A percentile compares a stretch with the other conserved stretches of the same genome.
phyloP scores from a whole-genome alignment of 2,888 invertebrate species.

The Chromoteleia sp. region DNA sequence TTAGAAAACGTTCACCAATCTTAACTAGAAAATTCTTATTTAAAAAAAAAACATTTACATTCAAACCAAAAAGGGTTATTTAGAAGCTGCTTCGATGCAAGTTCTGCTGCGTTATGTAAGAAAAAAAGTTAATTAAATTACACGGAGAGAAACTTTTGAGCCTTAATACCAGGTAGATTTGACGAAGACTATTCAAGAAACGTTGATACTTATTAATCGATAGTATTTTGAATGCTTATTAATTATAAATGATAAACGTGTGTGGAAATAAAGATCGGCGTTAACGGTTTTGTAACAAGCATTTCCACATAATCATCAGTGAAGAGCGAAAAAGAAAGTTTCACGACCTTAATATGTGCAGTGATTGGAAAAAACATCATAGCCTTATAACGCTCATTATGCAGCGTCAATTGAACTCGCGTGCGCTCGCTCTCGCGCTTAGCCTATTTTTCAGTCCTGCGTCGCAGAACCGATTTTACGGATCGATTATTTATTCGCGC shows the following conservation, averaged over 20 bases:
- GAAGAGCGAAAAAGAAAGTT: slow-evolving; percentile 73
- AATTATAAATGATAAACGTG: slow-evolving; percentile 38
- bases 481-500: not conserved
- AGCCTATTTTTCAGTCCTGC: slow-evolving; percentile 40
- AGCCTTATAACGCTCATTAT: slow-evolving; percentile 52
- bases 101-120: too few relatives aligned
- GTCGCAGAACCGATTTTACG: slow-evolving; percentile 3
- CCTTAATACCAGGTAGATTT: too few relatives aligned
- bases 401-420: slow-evolving; percentile 55
- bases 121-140: too few relatives aligned
- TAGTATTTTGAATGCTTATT: not conserved
- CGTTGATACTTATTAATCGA: too few relatives aligned
- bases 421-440: slow-evolving; percentile 16
- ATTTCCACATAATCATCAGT: slow-evolving; percentile 64
- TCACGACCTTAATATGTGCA: slow-evolving; percentile 70
- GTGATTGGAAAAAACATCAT: slow-evolving; percentile 57
- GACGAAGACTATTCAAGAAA: too few relatives aligned
- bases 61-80: too few relatives aligned
- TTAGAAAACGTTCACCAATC: too few relatives aligned
- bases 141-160: too few relatives aligned
- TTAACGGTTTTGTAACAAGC: slow-evolving; percentile 61
- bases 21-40: too few relatives aligned
- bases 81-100: too few relatives aligned
- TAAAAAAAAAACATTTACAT: too few relatives aligned
- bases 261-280: slow-evolving; percentile 46